Evolutionary conservation across 2,113 vertebrate genomes (phyloP).

Genomic region (Peromyscus californicus): DNA sequence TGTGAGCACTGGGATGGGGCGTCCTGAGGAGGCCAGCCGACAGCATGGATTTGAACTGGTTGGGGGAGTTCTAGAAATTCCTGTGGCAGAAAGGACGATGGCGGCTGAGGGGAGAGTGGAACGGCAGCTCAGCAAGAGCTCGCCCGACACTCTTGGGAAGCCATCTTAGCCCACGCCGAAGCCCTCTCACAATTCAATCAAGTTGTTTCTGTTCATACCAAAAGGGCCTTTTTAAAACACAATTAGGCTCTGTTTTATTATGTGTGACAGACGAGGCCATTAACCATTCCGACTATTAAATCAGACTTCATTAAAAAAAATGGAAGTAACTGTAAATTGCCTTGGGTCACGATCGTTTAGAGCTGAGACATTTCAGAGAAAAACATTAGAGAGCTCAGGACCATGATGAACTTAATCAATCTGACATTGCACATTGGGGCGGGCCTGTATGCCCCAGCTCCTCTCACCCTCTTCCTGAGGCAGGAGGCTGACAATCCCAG

Average conservation of each 20-base stretch:
- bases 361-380: slow-evolving; percentile 77
- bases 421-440: slow-evolving; percentile 46
- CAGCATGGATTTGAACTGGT: not conserved
- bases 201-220: slow-evolving; percentile 79
- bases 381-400: slow-evolving; percentile 62
- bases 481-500: not conserved
- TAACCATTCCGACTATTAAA: slow-evolving; percentile 85
- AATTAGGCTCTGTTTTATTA: slow-evolving; percentile 83
- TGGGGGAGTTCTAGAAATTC: not conserved
- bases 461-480: not conserved
- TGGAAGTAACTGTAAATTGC: slow-evolving; percentile 84
- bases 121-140: not conserved
- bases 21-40: not conserved
- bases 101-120: not conserved
- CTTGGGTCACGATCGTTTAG: slow-evolving; percentile 82
- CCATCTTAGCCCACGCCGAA: slow-evolving; percentile 66
- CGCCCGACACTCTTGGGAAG: slow-evolving; percentile 56
- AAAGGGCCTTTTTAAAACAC: slow-evolving; percentile 78
- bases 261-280: slow-evolving; percentile 81
- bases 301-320: slow-evolving; percentile 83
- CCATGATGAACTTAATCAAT: slow-evolving; percentile 82
- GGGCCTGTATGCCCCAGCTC: slow-evolving; percentile 26
- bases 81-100: not conserved
- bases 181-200: slow-evolving; percentile 74
- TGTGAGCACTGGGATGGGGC: not conserved